These are phyloP conservation scores for Xestia rhomboidea DNA, from an alignment of 2,888 invertebrate species.

Conservation along the genomic window DNA sequence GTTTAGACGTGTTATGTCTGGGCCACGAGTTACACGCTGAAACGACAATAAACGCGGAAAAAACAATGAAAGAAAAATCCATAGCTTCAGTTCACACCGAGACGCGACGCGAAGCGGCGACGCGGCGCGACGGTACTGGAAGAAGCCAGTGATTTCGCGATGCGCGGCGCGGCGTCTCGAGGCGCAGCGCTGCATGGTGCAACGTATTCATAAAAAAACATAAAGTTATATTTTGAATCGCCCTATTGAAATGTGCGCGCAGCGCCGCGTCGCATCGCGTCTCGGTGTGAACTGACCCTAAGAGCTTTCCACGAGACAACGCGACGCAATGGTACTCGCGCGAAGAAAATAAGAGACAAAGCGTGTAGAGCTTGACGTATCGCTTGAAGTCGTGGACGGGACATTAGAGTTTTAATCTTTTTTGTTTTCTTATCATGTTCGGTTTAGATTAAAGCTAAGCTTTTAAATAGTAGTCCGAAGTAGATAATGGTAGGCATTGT, in stretches of 20 bases:
- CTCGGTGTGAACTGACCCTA: too few relatives aligned
- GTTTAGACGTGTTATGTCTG: not conserved
- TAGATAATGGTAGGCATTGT: not conserved
- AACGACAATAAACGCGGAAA: not conserved
- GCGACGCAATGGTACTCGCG: not conserved
- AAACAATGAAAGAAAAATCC: not conserved
- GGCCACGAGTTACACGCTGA: not conserved
- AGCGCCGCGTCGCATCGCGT: too few relatives aligned
- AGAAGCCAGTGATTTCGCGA: too few relatives aligned
- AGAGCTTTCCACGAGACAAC: not conserved
- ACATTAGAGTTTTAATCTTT: not conserved
- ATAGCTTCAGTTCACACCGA: too few relatives aligned
- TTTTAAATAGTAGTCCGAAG: not conserved
- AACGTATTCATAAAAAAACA: too few relatives aligned
- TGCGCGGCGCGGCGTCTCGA: too few relatives aligned
- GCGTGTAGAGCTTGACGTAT: not conserved
- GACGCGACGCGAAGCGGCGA: too few relatives aligned
- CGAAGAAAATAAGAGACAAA: not conserved
- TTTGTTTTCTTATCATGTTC: not conserved
- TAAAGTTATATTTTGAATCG: too few relatives aligned
- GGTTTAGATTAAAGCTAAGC: not conserved
- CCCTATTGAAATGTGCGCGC: too few relatives aligned
- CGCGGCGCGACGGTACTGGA: too few relatives aligned
- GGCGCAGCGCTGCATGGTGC: too few relatives aligned
- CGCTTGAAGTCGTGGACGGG: not conserved